Base-by-base conservation (phyloP, 2,888 invertebrate species). In the Tachystola acroxantha region DNA sequence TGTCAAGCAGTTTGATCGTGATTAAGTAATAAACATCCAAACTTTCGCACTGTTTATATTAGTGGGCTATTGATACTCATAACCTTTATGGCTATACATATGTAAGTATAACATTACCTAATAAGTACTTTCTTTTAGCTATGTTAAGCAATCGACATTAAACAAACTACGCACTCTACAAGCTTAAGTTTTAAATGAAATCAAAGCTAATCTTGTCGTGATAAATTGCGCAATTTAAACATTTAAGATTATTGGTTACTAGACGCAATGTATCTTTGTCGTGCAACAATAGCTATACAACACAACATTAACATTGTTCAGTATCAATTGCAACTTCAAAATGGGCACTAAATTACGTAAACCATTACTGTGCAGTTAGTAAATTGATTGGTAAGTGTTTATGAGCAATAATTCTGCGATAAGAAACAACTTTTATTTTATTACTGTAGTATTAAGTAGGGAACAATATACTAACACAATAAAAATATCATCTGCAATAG, bases 281-380 rank as follows among this genome's bases (percentile, higher is more conserved):
- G 69, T 57, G 72, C 75, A 71, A 80, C 79, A 81, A 82, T 77
- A 64, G 71, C 64, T 57, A 57, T 31, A 34, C 39, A 36, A 28
- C 25, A 32, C 20, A 27, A 10, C 28, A 24, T 39, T 34, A 31
- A 72, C 75, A 73, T 72, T 78, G 76, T 76, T 69, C 64, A 50
- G 61, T 73, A 74, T 70, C 78, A 79, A 80, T 77, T 73, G 77
- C 68, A 64, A 71, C 71, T 68, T 73, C 67, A 72, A 78, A 80
- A 76, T 75, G 67, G 76, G 59, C 53, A 70, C 61, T 79, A 74
- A 78, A 74, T 81, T 81, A 79, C 79, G 77, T 77, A 80, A 81
- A 78, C 68, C 62, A 64, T 72, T 72, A 68, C 64, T 51, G 65
- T 62, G 59, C 50, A 57, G n/a, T n/a, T 66, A 70, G 60, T 77